These are phyloP conservation scores for Cryptomyrus ogoouensis DNA, from an alignment of 2,113 vertebrate species.

Conservation along the genomic window DNA sequence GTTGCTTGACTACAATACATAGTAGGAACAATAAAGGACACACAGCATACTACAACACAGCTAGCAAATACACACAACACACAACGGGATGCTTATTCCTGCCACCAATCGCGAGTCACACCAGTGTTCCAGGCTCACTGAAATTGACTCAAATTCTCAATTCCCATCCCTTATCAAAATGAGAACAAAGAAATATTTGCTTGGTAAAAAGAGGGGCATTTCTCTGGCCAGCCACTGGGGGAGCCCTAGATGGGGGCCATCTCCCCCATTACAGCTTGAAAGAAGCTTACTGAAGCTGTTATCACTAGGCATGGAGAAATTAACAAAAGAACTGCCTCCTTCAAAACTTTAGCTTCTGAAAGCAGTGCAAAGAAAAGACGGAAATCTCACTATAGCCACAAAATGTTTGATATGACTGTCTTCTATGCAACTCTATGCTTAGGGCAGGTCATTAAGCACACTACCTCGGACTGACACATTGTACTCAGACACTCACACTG, in stretches of 20 bases:
- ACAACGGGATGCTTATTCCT: background rate
- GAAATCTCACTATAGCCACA: background rate
- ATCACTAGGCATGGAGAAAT: background rate
- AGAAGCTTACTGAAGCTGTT: background rate
- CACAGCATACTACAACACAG: background rate
- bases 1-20: background rate
- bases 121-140: background rate
- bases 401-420: background rate
- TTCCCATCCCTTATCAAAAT: background rate
- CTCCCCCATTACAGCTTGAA: background rate
- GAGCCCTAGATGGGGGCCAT: background rate
- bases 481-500: no score
- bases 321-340: background rate
- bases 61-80: background rate
- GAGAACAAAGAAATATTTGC: constrained; percentile 9
- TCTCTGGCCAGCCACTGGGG: background rate
- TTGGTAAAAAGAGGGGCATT: constrained; percentile 12
- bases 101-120: background rate
- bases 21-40: background rate
- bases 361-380: background rate
- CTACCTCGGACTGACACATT: no score
- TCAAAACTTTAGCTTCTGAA: background rate
- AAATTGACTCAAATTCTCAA: background rate
- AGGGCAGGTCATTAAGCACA: no score
- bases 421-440: no score